phyloP scores from a whole-genome alignment of 2,888 invertebrate genomes.

The Tachina fera region DNA sequence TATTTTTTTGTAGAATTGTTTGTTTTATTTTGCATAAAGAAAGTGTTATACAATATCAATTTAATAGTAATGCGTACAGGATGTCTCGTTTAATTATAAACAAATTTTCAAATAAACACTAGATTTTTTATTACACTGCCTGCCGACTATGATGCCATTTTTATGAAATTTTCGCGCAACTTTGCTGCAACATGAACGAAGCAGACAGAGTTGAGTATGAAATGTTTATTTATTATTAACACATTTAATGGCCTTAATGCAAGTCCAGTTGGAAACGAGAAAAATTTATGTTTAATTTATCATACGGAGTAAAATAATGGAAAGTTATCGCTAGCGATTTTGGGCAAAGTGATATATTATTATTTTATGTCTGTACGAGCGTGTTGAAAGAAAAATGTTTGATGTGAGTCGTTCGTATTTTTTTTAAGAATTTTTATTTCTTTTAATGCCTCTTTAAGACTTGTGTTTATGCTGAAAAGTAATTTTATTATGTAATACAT shows the following conservation, averaged over 20 bases:
- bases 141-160: slow-evolving; percentile 3
- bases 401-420: slow-evolving; percentile 17
- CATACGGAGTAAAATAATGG: not conserved
- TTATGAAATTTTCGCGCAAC: slow-evolving; percentile 23
- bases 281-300: slow-evolving; percentile 4
- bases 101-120: slow-evolving; percentile 42
- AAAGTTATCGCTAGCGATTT: not conserved
- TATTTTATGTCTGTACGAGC: slow-evolving; percentile 7
- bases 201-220: not conserved
- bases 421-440: slow-evolving; percentile 2
- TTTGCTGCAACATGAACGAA: slow-evolving; percentile 30
- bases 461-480: slow-evolving; percentile 23
- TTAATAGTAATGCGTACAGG: slow-evolving; percentile 23
- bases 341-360: slow-evolving; percentile 3
- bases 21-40: slow-evolving; percentile 22
- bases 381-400: slow-evolving; percentile 43
- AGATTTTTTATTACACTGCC: not conserved
- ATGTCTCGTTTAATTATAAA: slow-evolving; percentile 52
- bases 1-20: not conserved
- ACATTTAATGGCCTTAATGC: slow-evolving; percentile 40
- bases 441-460: slow-evolving; percentile 28
- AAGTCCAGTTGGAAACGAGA: slow-evolving; percentile 35
- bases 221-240: slow-evolving; percentile 51
- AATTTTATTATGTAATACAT: slow-evolving; percentile 39
- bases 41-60: slow-evolving; percentile 2